Percentiles rank a stretch among this genome's conserved stretches.
Evolutionary conservation across 2,113 vertebrate genomes (phyloP).

Genomic region (Hydrochoerus hydrochaeris): DNA sequence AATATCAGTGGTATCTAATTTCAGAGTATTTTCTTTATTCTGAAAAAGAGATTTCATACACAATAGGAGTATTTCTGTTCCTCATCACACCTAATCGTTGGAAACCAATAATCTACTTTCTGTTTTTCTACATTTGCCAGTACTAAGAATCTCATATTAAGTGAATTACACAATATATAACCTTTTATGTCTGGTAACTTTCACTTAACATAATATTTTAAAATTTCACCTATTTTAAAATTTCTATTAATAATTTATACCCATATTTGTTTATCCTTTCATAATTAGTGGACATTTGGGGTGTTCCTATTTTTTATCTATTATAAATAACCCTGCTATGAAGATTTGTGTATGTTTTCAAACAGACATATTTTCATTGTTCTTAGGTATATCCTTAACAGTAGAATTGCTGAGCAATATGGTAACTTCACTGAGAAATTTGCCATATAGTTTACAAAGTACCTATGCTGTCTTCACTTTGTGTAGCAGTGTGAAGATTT

Average conservation of each 20-base stretch:
- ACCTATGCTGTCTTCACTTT: neutral
- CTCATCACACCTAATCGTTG: too few relatives aligned
- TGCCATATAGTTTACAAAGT: neutral
- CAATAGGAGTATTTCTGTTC: neutral
- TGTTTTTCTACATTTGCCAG: neutral
- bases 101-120: neutral
- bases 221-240: neutral
- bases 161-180: neutral
- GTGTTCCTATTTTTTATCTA: neutral
- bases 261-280: neutral
- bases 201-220: neutral
- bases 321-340: neutral
- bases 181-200: neutral
- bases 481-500: neutral
- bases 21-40: neutral
- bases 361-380: neutral
- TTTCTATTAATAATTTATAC: neutral
- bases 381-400: neutral
- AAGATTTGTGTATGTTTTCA: neutral
- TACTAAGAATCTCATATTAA: neutral
- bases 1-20: neutral
- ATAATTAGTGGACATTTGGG: neutral
- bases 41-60: neutral
- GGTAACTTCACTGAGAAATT: neutral
- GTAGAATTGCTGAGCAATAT: neutral